These are phyloP conservation scores for Drosophila emarginata DNA, from an alignment of 2,888 invertebrate species.

Conservation along the genomic window DNA sequence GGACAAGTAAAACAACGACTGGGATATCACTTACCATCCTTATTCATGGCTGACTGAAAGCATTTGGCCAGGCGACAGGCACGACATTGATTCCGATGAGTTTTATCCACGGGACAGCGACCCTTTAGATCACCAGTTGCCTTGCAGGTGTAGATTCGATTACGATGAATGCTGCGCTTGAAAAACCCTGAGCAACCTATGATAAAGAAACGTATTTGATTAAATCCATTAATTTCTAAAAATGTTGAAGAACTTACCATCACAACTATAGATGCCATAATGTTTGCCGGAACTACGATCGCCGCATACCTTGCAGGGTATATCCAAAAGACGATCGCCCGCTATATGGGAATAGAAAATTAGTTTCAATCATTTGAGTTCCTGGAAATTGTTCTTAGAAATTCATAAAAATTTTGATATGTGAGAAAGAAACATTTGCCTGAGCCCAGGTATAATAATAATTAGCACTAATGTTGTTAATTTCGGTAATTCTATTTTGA, in stretches of 20 bases:
- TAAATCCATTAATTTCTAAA: too few species aligned
- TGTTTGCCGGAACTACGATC: slow-evolving; percentile 99
- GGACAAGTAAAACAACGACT: slow-evolving; percentile 63
- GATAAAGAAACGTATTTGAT: too few species aligned
- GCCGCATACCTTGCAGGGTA: slow-evolving; percentile 99
- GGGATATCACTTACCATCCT: slow-evolving; percentile 91
- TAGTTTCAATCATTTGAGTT: not conserved
- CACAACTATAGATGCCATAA: slow-evolving; percentile 99
- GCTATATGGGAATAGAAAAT: slow-evolving; percentile 30
- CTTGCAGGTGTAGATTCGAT: slow-evolving; percentile 98
- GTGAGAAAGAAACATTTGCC: too few species aligned
- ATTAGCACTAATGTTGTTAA: too few species aligned
- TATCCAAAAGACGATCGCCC: slow-evolving; percentile 98
- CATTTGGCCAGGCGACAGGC: slow-evolving; percentile 97
- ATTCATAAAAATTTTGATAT: too few species aligned
- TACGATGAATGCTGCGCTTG: slow-evolving; percentile 97
- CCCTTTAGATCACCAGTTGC: slow-evolving; percentile 96
- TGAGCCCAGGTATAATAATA: too few species aligned
- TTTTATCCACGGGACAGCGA: slow-evolving; percentile 97
- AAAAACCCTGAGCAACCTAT: slow-evolving; percentile 98
- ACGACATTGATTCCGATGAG: slow-evolving; percentile 97
- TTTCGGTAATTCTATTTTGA: too few species aligned
- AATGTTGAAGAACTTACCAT: slow-evolving; percentile 88
- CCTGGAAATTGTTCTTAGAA: too few species aligned
- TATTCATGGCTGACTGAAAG: slow-evolving; percentile 98